Conservation (phyloP, 2,888 invertebrate species). For the Diachrysia chrysitis region DNA sequence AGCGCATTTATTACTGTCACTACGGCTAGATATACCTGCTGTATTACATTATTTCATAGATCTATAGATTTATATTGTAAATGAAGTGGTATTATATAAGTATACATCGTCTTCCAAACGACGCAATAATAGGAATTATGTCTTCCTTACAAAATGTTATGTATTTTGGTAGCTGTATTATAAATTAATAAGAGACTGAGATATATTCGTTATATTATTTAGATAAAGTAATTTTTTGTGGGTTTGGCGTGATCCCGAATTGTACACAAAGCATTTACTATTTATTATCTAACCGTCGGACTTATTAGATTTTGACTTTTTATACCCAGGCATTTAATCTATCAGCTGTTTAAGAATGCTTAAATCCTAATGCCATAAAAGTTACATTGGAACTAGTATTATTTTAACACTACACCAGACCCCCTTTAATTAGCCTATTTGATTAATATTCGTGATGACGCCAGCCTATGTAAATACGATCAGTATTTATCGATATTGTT, state of each 20-base stretch:
- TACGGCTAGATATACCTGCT: neutral
- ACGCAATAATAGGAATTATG: slow-evolving; percentile 29
- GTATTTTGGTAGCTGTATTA: slow-evolving; percentile 55
- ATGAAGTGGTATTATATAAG: neutral
- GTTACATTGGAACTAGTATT: no score
- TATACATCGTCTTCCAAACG: slow-evolving; percentile 46
- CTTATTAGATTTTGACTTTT: no score
- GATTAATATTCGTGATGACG: slow-evolving; percentile 9
- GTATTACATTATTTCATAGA: neutral
- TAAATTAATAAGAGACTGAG: slow-evolving; percentile 64
- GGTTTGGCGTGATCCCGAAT: neutral
- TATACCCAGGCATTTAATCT: no score
- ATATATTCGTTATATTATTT: slow-evolving; percentile 44
- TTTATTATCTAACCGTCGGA: no score
- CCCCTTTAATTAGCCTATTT: no score
- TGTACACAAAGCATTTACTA: no score
- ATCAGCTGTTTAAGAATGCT: no score
- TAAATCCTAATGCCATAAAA: no score
- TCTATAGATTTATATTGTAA: neutral
- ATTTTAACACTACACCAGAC: no score
- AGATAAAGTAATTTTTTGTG: slow-evolving; percentile 9
- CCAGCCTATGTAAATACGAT: slow-evolving; percentile 21
- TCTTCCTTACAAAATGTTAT: slow-evolving; percentile 51
- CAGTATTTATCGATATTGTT: slow-evolving; percentile 37
- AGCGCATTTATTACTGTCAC: neutral